Evolutionary conservation across 1,140 invertebrate genomes (phyloP).

Genomic region (Megathymus violae): DNA sequence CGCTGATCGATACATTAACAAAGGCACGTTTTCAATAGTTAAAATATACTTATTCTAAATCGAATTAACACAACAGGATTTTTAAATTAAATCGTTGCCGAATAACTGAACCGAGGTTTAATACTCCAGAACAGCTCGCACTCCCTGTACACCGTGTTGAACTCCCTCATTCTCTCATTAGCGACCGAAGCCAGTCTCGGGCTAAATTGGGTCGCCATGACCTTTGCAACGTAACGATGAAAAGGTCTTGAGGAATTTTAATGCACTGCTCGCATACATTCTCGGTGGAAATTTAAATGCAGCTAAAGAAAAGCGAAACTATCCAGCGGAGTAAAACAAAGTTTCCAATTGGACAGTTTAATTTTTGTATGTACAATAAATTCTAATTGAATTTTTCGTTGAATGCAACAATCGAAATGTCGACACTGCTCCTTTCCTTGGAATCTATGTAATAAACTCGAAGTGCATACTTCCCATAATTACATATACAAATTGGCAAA

Average conservation of each 20-base stretch:
- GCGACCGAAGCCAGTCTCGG: conserved; percentile 36
- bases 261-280: conserved; percentile 35
- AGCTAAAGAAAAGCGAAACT: conserved; percentile 44
- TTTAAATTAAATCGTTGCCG: not conserved
- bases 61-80: not conserved
- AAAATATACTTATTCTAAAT: not conserved
- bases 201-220: conserved; percentile 42
- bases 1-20: conserved; percentile 60
- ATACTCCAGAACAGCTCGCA: too few species aligned
- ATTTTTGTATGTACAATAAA: not conserved
- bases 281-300: conserved; percentile 13
- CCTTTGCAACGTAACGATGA: conserved; percentile 40
- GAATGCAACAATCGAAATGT: not conserved
- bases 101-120: not conserved
- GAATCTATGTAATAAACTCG: conserved; percentile 24
- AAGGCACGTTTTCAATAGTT: conserved; percentile 48
- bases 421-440: conserved; percentile 6
- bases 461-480: conserved; percentile 28
- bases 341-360: not conserved
- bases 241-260: conserved; percentile 39
- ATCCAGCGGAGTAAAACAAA: conserved; percentile 5
- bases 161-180: too few species aligned
- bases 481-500: conserved; percentile 51
- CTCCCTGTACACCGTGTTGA: too few species aligned
- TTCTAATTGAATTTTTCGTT: too few species aligned